These are phyloP conservation scores for Drosophila multiciliata DNA, from an alignment of 2,888 invertebrate genomes.

Conservation along the genomic window DNA sequence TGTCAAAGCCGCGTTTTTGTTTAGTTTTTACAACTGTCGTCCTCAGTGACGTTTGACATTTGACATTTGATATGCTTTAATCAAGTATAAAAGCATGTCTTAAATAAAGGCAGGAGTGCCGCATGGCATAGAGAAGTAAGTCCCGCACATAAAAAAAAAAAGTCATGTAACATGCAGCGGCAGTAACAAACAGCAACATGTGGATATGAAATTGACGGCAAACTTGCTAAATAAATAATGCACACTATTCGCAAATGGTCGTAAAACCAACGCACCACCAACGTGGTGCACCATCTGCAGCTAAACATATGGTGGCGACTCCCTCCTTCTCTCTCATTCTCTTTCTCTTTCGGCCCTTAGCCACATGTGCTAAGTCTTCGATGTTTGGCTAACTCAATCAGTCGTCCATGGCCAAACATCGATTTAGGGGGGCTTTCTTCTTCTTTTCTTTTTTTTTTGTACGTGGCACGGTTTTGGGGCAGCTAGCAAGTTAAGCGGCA, in stretches of 20 bases:
- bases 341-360: not conserved
- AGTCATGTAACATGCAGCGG: conserved; percentile 42
- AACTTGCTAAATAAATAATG: conserved; percentile 58
- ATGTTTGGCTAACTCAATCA: conserved; percentile 53
- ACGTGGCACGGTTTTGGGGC: not conserved
- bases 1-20: conserved; percentile 33
- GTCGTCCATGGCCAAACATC: conserved; percentile 30
- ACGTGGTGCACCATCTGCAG: not conserved
- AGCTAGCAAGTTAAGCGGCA: conserved; percentile 21
- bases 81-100: conserved; percentile 73
- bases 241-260: conserved; percentile 28
- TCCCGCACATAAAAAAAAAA: conserved; percentile 59
- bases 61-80: conserved; percentile 80
- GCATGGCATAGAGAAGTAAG: not conserved
- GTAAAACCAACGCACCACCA: conserved; percentile 8
- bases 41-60: conserved; percentile 75
- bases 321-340: not conserved
- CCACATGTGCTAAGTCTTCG: conserved; percentile 24
- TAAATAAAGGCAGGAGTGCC: conserved; percentile 43
- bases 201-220: conserved; percentile 64
- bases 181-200: conserved; percentile 65
- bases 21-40: conserved; percentile 74
- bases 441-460: not conserved
- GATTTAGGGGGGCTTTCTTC: conserved; percentile 3
- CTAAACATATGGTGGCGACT: not conserved